A percentile compares a stretch with the other conserved stretches of the same genome.
phyloP scores from a whole-genome alignment of 2,113 vertebrate genomes.

The Dipodomys stephensi region DNA sequence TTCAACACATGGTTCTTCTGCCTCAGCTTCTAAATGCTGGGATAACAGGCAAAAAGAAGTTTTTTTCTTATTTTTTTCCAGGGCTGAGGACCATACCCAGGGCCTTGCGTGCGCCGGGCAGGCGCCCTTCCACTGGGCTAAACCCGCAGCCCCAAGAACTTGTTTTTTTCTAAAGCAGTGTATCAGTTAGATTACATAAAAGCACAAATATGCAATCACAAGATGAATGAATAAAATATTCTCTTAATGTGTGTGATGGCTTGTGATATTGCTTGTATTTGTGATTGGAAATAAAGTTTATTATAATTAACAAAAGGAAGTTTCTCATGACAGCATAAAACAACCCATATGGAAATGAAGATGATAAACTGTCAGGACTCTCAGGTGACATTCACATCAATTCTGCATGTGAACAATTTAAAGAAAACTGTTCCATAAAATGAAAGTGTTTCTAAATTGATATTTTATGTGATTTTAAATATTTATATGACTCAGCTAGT shows the following conservation, averaged over 20 bases:
- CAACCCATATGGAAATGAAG: background rate
- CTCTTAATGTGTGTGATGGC: background rate
- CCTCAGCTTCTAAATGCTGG: too few species aligned
- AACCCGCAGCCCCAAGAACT: too few species aligned
- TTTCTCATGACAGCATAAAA: background rate
- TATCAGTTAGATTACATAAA: background rate
- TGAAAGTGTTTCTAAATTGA: background rate
- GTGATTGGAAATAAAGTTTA: conserved; percentile 25
- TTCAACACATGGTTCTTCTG: too few species aligned
- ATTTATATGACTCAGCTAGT: background rate
- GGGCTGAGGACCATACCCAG: too few species aligned
- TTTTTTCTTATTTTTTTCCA: background rate
- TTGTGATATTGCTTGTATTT: background rate
- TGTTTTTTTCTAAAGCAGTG: background rate
- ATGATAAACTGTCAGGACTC: fast-evolving
- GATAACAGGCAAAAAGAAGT: background rate
- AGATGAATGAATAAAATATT: conserved; percentile 49
- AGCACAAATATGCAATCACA: background rate
- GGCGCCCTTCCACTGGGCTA: too few species aligned
- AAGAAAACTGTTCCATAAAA: conserved; percentile 37
- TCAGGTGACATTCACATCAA: background rate
- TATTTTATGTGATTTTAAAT: conserved; percentile 3
- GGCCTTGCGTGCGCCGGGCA: too few species aligned
- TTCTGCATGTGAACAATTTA: background rate
- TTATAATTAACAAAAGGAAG: background rate